Percentiles rank a stretch among this genome's conserved stretches.
Conservation (phyloP, 2,113 vertebrate species). For the Ictidomys tridecemlineatus region DNA sequence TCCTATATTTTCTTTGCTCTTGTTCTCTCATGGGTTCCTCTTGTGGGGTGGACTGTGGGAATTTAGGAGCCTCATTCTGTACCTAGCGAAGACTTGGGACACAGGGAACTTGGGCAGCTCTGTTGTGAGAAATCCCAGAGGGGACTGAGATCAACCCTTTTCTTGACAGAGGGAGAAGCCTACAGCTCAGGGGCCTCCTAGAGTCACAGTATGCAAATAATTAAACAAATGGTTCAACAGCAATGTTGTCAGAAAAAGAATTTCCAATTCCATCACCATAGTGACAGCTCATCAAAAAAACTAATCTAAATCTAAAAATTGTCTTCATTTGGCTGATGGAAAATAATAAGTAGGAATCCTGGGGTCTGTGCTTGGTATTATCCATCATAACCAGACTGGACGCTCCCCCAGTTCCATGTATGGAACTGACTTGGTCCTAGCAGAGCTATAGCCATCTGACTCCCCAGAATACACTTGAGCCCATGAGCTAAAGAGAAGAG, state of each 20-base stretch:
- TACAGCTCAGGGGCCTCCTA: background rate
- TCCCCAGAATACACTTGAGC: background rate
- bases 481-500: background rate
- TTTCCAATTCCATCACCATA: slow-evolving; percentile 77
- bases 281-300: slow-evolving; percentile 67
- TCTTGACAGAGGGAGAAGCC: background rate
- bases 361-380: background rate
- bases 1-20: background rate
- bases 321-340: slow-evolving; percentile 61
- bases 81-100: background rate
- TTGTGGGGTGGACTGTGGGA: background rate
- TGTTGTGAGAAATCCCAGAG: background rate
- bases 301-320: slow-evolving; percentile 70
- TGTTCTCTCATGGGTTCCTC: background rate
- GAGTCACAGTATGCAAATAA: slow-evolving; percentile 60
- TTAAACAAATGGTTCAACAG: slow-evolving; percentile 69
- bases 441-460: background rate
- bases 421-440: background rate
- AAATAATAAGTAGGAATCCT: slow-evolving; percentile 58
- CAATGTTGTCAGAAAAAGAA: slow-evolving; percentile 63
- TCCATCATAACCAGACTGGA: too few relatives aligned
- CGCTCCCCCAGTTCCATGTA: background rate
- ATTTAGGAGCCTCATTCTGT: background rate
- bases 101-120: background rate
- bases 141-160: background rate